A percentile compares a stretch with the other conserved stretches of the same genome.
These are phyloP conservation scores for Columba janthina DNA, from an alignment of 2,113 vertebrate species.

Conservation along the genomic window DNA sequence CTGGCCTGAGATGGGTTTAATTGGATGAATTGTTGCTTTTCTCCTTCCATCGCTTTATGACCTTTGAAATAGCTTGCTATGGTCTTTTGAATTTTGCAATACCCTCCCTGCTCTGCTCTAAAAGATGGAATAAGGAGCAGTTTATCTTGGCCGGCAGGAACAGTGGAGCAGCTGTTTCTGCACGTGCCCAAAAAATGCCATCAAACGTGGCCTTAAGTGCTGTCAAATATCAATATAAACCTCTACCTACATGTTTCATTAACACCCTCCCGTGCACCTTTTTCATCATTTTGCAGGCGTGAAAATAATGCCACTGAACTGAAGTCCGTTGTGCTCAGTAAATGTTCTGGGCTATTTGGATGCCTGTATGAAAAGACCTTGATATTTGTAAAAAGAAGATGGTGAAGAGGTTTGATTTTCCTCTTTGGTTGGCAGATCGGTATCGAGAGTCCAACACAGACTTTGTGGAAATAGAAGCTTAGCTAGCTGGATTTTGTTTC, in stretches of 20 bases:
- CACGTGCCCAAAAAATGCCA: neutral
- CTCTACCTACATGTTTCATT: accelerated
- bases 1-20: neutral
- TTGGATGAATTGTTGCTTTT: neutral
- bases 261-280: neutral
- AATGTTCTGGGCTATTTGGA: neutral
- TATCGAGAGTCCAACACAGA: neutral
- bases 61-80: neutral
- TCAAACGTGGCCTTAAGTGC: neutral
- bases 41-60: slow-evolving; percentile 4
- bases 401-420: accelerated
- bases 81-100: neutral
- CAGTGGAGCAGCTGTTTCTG: neutral
- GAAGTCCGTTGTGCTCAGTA: neutral
- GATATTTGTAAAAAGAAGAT: accelerated
- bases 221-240: neutral
- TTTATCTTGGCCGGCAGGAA: neutral
- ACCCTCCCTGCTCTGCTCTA: neutral
- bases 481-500: neutral
- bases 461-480: neutral
- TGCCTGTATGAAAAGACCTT: neutral
- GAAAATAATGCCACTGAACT: neutral
- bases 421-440: neutral
- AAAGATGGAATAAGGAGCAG: neutral
- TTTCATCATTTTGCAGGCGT: accelerated